These are phyloP conservation scores for Clarias laeviceps DNA, from an alignment of 2,797 vertebrate genomes.

Conservation along the genomic window DNA sequence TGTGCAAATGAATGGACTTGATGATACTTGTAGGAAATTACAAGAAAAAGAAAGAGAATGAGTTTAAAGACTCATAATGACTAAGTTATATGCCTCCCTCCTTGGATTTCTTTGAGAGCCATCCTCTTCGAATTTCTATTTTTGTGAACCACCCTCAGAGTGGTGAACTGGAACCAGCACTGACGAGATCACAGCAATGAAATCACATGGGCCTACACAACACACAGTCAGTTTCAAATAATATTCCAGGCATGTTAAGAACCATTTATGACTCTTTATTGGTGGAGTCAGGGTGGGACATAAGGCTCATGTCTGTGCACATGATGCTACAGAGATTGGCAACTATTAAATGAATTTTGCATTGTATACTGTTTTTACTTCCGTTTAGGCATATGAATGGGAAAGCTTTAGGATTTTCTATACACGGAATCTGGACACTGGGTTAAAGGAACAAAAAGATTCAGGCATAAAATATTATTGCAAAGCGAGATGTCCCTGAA, in stretches of 20 bases:
- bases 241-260: neutral
- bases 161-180: neutral
- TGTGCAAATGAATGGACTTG: neutral
- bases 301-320: neutral
- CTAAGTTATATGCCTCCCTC: constrained; percentile 11
- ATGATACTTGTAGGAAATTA: constrained; percentile 13
- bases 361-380: neutral
- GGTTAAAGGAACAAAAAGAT: neutral
- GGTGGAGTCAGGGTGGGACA: neutral
- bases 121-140: constrained; percentile 35
- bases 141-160: constrained; percentile 1
- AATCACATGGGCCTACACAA: neutral
- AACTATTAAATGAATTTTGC: neutral
- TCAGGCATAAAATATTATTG: neutral
- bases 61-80: constrained; percentile 27
- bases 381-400: neutral
- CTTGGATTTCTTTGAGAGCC: neutral
- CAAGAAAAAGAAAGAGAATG: neutral
- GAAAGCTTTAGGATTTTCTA: neutral
- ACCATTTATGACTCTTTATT: neutral
- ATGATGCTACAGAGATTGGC: neutral
- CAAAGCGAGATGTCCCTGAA: neutral
- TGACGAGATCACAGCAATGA: constrained; percentile 9
- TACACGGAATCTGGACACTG: neutral
- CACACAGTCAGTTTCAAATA: neutral